A percentile compares a stretch with the other conserved stretches of the same genome.
These are phyloP conservation scores for Sisor rabdophorus DNA, from an alignment of 2,113 vertebrate species.

Conservation along the genomic window DNA sequence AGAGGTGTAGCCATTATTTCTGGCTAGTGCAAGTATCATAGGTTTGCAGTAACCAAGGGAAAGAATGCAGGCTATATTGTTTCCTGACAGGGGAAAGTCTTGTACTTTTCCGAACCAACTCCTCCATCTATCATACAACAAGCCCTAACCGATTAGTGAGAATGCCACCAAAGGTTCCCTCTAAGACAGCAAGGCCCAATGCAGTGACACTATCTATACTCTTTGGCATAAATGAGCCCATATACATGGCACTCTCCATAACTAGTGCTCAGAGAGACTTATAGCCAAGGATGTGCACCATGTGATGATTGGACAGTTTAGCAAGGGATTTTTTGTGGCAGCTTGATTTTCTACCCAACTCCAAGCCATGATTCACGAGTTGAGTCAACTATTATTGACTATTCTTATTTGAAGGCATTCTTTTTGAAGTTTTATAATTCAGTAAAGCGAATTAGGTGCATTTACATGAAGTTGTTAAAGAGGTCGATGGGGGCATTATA, in stretches of 20 bases:
- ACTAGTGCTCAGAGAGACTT: too few relatives aligned
- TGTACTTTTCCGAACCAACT: background rate
- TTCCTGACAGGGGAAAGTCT: background rate
- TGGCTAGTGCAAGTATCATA: background rate
- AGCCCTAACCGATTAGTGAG: background rate
- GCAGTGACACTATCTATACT: background rate
- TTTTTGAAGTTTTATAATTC: too few relatives aligned
- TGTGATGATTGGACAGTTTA: background rate
- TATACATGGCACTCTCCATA: too few relatives aligned
- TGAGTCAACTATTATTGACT: background rate
- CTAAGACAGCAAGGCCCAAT: background rate
- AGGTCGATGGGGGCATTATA: too few relatives aligned
- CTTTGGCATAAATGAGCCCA: background rate
- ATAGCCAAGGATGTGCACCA: background rate
- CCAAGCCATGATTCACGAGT: background rate
- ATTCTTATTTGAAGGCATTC: too few relatives aligned
- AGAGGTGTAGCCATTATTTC: constrained; percentile 37
- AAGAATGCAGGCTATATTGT: background rate
- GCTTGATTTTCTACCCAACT: background rate
- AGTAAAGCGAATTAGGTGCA: too few relatives aligned
- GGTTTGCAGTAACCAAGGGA: background rate
- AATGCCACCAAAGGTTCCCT: background rate
- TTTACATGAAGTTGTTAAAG: too few relatives aligned
- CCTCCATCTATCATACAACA: background rate
- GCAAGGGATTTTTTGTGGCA: background rate